These are phyloP conservation scores for Himalopsyche anomala DNA, from an alignment of 2,888 invertebrate species.

Conservation along the genomic window DNA sequence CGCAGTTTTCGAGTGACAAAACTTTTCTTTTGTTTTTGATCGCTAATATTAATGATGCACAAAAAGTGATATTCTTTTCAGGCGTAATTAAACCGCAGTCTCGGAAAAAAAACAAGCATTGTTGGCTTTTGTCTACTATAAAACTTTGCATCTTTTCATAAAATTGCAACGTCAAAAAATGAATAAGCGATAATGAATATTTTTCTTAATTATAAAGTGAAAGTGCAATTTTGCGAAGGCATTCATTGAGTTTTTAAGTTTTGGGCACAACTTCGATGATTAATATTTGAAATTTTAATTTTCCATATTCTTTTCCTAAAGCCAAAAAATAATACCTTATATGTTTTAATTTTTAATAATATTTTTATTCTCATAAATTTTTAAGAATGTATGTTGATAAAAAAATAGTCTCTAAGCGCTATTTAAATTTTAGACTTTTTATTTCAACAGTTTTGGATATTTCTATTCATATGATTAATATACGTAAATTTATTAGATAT, in stretches of 20 bases:
- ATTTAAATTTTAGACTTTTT: too few relatives aligned
- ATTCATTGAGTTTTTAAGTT: not conserved
- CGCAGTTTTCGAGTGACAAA: slow-evolving; percentile 35
- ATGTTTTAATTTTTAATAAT: too few relatives aligned
- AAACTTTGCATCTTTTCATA: slow-evolving; percentile 30
- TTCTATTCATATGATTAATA: too few relatives aligned
- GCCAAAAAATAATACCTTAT: too few relatives aligned
- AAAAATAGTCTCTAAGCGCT: too few relatives aligned
- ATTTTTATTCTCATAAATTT: too few relatives aligned
- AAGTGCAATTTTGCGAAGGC: not conserved
- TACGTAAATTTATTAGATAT: too few relatives aligned
- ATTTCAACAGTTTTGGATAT: too few relatives aligned
- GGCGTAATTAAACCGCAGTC: slow-evolving; percentile 13
- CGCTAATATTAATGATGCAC: slow-evolving; percentile 51
- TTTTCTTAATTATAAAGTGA: not conserved
- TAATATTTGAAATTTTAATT: too few relatives aligned
- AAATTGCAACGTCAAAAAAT: slow-evolving; percentile 26
- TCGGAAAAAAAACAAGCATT: slow-evolving; percentile 4
- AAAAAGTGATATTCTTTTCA: slow-evolving; percentile 35
- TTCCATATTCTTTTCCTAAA: too few relatives aligned
- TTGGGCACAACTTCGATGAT: too few relatives aligned
- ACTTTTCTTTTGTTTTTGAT: slow-evolving; percentile 50
- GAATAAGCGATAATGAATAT: not conserved
- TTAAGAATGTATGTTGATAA: too few relatives aligned
- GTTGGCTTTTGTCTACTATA: not conserved